Evolutionary conservation across 2,797 vertebrate genomes (phyloP).

Genomic region (Sandelia bainsii): DNA sequence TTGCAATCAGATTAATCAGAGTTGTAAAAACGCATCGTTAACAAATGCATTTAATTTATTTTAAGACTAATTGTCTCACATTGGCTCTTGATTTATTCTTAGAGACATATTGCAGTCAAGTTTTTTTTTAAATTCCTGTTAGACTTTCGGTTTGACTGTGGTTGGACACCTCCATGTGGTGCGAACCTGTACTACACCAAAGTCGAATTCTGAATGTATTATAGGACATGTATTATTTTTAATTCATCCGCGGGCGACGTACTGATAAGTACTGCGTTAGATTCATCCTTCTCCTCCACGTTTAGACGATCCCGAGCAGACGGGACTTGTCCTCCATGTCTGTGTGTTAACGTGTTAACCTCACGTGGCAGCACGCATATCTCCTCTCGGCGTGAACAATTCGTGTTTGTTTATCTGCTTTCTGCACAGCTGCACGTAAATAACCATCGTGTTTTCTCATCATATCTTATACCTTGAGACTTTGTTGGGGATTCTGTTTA

Average conservation of each 20-base stretch:
- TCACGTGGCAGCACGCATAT: not conserved
- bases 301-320: conserved; percentile 6
- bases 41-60: no score
- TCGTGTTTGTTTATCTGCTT: not conserved
- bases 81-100: not conserved
- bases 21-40: no score
- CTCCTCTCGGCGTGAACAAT: not conserved
- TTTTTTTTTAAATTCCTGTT: not conserved
- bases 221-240: no score
- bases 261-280: no score
- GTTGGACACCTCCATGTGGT: conserved; percentile 50
- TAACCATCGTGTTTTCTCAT: no score
- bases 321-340: conserved; percentile 10
- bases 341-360: not conserved
- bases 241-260: no score
- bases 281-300: no score
- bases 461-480: not conserved
- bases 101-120: not conserved
- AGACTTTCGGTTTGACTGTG: not conserved
- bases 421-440: not conserved
- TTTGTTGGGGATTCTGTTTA: no score
- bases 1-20: not conserved
- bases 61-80: no score
- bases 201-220: no score
- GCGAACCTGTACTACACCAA: conserved; percentile 32